Conservation (phyloP, 2,113 vertebrate species). For the Cyprinodon brontotheroides region DNA sequence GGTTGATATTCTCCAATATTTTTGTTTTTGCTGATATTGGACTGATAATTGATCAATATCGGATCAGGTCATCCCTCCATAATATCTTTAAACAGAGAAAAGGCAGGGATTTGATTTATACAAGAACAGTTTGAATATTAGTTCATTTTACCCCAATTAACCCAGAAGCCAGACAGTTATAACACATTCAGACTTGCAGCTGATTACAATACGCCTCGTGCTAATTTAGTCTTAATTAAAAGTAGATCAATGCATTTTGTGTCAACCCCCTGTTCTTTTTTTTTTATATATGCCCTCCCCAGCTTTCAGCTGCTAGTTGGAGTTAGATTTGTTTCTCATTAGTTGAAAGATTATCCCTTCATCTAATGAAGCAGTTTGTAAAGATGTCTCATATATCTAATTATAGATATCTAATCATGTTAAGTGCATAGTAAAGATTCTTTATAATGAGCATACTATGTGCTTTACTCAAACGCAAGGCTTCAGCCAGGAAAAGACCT, state of each 20-base stretch:
- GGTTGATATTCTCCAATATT: too few species aligned
- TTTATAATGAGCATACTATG: too few species aligned
- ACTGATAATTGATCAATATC: too few species aligned
- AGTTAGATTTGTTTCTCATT: not conserved
- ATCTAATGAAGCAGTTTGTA: not conserved
- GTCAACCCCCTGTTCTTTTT: not conserved
- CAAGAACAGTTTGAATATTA: not conserved
- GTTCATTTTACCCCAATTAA: conserved; percentile 9
- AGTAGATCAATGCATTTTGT: not conserved
- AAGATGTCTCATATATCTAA: not conserved
- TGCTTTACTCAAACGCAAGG: not conserved
- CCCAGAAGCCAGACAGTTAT: not conserved
- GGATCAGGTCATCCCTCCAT: too few species aligned
- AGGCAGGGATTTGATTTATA: not conserved
- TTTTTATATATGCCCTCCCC: not conserved
- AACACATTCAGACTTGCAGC: not conserved
- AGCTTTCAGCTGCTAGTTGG: not conserved
- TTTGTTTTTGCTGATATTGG: too few species aligned
- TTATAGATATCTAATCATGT: not conserved
- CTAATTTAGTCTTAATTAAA: not conserved
- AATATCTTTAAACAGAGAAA: not conserved
- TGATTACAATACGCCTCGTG: not conserved
- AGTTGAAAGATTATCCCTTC: not conserved
- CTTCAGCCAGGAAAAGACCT: not conserved
- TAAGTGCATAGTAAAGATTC: not conserved